Percentiles rank a stretch among this genome's conserved stretches.
These are phyloP conservation scores for Thereva unica DNA, from an alignment of 2,888 invertebrate genomes.

Conservation along the genomic window DNA sequence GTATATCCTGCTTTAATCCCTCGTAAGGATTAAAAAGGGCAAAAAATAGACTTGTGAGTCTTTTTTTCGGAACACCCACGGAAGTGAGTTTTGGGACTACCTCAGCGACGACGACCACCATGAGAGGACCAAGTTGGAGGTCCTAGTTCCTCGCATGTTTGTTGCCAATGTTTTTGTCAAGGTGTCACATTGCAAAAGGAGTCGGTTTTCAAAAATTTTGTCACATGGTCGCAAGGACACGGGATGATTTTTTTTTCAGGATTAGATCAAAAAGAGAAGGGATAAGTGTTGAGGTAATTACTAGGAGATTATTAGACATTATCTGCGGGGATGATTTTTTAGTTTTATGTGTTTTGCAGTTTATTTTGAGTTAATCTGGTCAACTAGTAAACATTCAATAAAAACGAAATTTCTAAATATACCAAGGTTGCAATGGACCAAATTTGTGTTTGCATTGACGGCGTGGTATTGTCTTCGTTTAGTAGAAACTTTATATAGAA, in stretches of 20 bases:
- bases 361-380: too few relatives aligned
- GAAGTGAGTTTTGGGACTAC: slow-evolving; percentile 4
- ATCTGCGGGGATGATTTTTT: not conserved
- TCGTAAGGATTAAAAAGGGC: not conserved
- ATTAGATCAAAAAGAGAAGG: not conserved
- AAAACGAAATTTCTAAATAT: too few relatives aligned
- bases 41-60: not conserved
- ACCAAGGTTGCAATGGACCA: too few relatives aligned
- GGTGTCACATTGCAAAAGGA: slow-evolving; percentile 36
- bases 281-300: too few relatives aligned
- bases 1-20: slow-evolving; percentile 1
- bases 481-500: too few relatives aligned
- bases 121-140: slow-evolving; percentile 34
- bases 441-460: too few relatives aligned
- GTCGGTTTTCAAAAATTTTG: slow-evolving; percentile 28
- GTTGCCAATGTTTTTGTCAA: slow-evolving; percentile 40
- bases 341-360: too few relatives aligned
- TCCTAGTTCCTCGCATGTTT: slow-evolving; percentile 28
- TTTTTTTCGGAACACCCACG: slow-evolving; percentile 20
- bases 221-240: slow-evolving; percentile 5
- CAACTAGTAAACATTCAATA: too few relatives aligned
- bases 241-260: not conserved
- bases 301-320: not conserved
- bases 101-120: slow-evolving; percentile 31
- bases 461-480: too few relatives aligned